These are phyloP conservation scores for Dolichoris vasculosae DNA, from an alignment of 1,140 invertebrate genomes.

Conservation along the genomic window DNA sequence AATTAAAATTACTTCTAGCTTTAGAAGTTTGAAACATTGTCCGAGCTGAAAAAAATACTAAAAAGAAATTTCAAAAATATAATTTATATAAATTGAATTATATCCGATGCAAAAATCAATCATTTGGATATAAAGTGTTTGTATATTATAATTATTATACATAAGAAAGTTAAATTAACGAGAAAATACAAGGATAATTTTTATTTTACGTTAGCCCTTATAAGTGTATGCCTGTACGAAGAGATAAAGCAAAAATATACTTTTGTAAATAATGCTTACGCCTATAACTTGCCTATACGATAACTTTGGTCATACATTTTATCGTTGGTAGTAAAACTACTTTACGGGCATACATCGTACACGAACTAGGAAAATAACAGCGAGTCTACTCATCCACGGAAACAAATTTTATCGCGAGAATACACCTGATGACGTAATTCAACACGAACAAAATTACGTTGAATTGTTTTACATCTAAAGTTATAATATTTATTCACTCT, in stretches of 20 bases:
- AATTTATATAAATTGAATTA: too few species aligned
- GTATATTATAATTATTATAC: background rate
- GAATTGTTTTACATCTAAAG: background rate
- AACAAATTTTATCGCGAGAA: conserved; percentile 23
- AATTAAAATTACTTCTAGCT: too few species aligned
- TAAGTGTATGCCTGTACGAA: background rate
- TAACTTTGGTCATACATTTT: conserved; percentile 46
- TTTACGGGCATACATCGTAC: background rate
- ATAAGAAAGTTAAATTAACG: background rate
- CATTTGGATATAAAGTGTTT: too few species aligned
- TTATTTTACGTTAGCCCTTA: background rate
- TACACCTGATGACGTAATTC: conserved; percentile 16
- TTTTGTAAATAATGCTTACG: conserved; percentile 38
- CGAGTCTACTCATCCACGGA: conserved; percentile 3
- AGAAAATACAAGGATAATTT: background rate
- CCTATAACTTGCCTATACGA: conserved; percentile 9
- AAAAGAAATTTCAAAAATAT: too few species aligned
- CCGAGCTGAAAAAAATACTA: too few species aligned
- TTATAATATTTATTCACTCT: background rate
- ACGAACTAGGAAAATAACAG: conserved; percentile 27
- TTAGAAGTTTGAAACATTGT: too few species aligned
- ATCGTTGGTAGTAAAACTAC: conserved; percentile 40
- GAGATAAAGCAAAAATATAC: conserved; percentile 19
- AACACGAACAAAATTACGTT: background rate
- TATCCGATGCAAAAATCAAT: too few species aligned